A percentile compares a stretch with the other conserved stretches of the same genome.
These are phyloP conservation scores for Siniperca scherzeri DNA, from an alignment of 2,797 vertebrate species.

Conservation along the genomic window DNA sequence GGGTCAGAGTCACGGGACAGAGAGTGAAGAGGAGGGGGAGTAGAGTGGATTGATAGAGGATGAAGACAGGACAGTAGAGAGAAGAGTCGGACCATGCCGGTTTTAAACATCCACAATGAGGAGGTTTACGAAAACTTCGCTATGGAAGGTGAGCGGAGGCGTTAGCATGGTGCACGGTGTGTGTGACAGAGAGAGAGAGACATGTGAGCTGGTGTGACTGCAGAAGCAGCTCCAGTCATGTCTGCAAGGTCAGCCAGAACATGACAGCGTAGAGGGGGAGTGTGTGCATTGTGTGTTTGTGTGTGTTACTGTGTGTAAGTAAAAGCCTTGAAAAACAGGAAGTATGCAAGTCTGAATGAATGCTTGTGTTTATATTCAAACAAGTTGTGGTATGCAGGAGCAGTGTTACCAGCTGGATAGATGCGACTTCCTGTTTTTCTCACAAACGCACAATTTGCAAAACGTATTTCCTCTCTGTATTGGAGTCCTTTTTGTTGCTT, in stretches of 20 bases:
- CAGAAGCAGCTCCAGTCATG: not conserved
- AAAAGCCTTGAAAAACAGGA: conserved; percentile 48
- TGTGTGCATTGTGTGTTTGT: conserved; percentile 12
- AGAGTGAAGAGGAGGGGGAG: conserved; percentile 9
- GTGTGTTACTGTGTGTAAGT: not conserved
- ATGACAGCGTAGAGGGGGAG: conserved; percentile 2
- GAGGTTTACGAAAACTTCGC: conserved; percentile 76
- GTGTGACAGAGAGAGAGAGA: not conserved
- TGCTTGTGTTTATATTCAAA: conserved; percentile 62
- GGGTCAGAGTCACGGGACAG: conserved; percentile 70
- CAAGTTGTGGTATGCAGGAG: conserved; percentile 3
- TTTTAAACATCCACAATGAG: conserved; percentile 77
- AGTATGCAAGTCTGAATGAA: conserved; percentile 36
- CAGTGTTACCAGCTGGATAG: not conserved
- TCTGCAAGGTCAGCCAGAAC: conserved; percentile 62
- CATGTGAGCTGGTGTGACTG: conserved; percentile 15
- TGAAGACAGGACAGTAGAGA: conserved; percentile 38
- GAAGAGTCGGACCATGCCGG: conserved; percentile 73
- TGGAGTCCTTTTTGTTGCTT: not conserved
- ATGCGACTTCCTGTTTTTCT: conserved; percentile 39
- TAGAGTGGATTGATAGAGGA: conserved; percentile 25
- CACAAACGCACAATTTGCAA: not conserved
- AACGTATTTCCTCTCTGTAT: not conserved
- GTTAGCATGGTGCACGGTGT: not conserved
- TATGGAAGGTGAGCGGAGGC: conserved; percentile 80